Evolutionary conservation across 1,140 invertebrate genomes (phyloP).

Genomic region (Atta colombica): DNA sequence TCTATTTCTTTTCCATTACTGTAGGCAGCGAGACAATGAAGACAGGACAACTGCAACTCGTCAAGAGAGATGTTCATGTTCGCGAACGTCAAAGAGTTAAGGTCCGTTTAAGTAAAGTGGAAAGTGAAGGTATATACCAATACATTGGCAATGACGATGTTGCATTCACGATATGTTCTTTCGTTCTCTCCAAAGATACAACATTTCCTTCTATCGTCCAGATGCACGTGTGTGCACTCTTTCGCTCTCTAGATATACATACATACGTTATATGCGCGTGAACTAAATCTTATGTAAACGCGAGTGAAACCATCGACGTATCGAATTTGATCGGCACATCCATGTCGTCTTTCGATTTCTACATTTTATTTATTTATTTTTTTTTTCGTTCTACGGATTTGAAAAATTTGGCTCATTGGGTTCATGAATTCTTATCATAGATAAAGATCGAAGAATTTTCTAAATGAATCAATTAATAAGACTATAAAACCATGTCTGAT

Average conservation of each 20-base stretch:
- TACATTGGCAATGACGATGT: conserved; percentile 80
- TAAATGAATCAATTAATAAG: neutral
- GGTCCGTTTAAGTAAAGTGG: conserved; percentile 79
- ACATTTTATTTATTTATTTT: neutral
- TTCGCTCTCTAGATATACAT: neutral
- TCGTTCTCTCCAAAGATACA: conserved; percentile 69
- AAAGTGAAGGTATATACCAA: conserved; percentile 83
- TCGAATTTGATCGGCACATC: conserved; percentile 59
- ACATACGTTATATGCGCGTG: conserved; percentile 52
- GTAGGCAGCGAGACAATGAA: neutral
- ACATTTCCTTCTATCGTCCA: conserved; percentile 67
- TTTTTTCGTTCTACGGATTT: conserved; percentile 5
- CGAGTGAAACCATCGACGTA: conserved; percentile 68
- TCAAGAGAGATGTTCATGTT: conserved; percentile 29
- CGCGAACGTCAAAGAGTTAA: conserved; percentile 59
- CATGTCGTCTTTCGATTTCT: conserved; percentile 15
- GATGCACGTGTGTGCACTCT: conserved; percentile 40
- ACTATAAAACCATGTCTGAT: no score
- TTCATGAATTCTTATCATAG: neutral
- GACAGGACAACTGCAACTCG: neutral
- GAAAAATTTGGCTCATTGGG: neutral
- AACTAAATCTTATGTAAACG: conserved; percentile 75
- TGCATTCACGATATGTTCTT: conserved; percentile 22
- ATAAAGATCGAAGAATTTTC: neutral
- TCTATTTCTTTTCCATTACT: neutral